Percentiles rank a stretch among this genome's conserved stretches.
Evolutionary conservation across 2,797 vertebrate genomes (phyloP).

Genomic region (Chelidonichthys spinosus): DNA sequence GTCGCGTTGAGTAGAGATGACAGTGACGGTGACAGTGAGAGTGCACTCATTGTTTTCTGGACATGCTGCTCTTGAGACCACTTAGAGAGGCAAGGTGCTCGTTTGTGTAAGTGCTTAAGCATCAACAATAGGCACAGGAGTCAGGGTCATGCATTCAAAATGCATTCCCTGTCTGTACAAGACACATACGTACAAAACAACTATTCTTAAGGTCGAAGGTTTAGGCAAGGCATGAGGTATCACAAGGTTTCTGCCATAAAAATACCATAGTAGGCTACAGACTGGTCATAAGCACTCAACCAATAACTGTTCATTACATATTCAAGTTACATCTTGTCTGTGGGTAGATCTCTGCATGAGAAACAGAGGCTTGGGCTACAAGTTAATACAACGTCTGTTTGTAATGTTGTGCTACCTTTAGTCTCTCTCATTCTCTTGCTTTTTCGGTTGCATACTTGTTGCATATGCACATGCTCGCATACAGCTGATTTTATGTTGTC

Average conservation of each 20-base stretch:
- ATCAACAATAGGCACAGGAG: not conserved
- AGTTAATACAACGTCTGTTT: not conserved
- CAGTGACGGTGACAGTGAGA: not conserved
- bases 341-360: not conserved
- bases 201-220: not conserved
- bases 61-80: not conserved
- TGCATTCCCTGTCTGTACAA: not conserved
- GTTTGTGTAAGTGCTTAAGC: not conserved
- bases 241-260: not conserved
- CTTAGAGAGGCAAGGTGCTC: not conserved
- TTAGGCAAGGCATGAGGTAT: not conserved
- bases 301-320: not conserved
- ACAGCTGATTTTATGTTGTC: too few relatives aligned
- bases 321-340: not conserved
- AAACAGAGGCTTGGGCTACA: not conserved
- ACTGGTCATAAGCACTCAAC: too few relatives aligned
- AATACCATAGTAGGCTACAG: not conserved
- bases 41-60: not conserved
- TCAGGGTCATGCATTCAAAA: not conserved
- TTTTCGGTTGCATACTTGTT: too few relatives aligned
- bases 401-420: too few relatives aligned
- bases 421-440: too few relatives aligned
- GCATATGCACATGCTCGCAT: too few relatives aligned
- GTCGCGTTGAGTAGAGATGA: not conserved
- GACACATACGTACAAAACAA: conserved; percentile 2